phyloP scores from a whole-genome alignment of 2,797 vertebrate genomes.

The Phoxinus dragarum region DNA sequence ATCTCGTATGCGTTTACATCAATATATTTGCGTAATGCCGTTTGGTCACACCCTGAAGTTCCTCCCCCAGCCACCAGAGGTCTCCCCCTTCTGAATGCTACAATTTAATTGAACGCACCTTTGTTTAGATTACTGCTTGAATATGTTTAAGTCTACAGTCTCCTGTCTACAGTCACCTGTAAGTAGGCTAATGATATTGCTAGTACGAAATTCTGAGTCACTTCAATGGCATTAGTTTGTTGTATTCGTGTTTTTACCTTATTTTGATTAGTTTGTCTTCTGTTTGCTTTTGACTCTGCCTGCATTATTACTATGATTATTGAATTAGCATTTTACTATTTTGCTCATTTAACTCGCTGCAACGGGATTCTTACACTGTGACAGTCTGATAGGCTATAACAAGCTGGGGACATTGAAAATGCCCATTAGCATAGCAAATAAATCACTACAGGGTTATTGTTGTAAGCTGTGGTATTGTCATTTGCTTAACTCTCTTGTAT shows the following conservation, averaged over 20 bases:
- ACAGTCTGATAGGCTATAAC: not conserved
- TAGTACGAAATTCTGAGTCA: not conserved
- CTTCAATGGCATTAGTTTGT: not conserved
- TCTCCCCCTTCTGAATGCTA: not conserved
- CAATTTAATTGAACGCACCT: conserved; percentile 3
- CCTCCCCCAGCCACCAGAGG: not conserved
- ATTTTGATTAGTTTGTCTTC: not conserved
- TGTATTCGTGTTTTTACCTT: not conserved
- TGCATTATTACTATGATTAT: not conserved
- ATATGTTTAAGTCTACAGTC: not conserved
- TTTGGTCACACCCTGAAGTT: not conserved
- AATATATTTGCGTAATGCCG: not conserved
- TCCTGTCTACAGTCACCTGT: not conserved
- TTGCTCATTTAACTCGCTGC: not conserved
- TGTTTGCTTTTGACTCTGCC: not conserved
- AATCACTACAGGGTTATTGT: not conserved
- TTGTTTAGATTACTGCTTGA: not conserved
- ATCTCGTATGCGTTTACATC: no score
- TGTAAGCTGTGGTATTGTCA: not conserved
- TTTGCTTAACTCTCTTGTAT: not conserved
- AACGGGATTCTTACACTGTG: not conserved
- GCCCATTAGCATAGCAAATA: not conserved
- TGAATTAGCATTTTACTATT: not conserved
- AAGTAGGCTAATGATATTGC: not conserved
- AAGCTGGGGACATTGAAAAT: not conserved